Evolutionary conservation across 2,888 invertebrate genomes (phyloP).

Genomic region (Limnephilus rhombicus): DNA sequence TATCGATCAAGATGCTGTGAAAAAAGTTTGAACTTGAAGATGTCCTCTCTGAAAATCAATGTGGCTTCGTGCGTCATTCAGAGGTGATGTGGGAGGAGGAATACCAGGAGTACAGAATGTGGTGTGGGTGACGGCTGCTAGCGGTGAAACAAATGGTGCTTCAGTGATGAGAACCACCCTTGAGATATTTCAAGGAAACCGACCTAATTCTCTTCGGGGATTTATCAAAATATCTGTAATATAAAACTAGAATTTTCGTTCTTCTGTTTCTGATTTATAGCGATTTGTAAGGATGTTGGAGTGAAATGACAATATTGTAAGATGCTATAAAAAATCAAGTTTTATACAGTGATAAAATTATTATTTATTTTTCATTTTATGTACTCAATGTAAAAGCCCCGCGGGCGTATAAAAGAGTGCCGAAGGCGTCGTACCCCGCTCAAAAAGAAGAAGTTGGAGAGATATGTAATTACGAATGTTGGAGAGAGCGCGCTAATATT

Average conservation of each 20-base stretch:
- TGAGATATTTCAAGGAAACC: slow-evolving; percentile 36
- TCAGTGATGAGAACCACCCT: slow-evolving; percentile 37
- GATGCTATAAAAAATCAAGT: too few relatives aligned
- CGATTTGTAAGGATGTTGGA: background rate
- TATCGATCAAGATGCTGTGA: background rate
- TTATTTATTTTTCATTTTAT: too few relatives aligned
- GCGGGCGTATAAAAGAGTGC: too few relatives aligned
- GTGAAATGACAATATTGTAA: too few relatives aligned
- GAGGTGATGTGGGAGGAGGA: slow-evolving; percentile 30
- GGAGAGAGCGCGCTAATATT: too few relatives aligned
- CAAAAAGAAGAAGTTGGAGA: too few relatives aligned
- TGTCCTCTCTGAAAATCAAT: slow-evolving; percentile 47
- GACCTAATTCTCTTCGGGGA: background rate
- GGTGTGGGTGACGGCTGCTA: slow-evolving; percentile 20
- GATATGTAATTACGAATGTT: too few relatives aligned
- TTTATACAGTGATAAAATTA: too few relatives aligned
- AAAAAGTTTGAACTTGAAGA: slow-evolving; percentile 3
- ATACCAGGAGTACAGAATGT: slow-evolving; percentile 37
- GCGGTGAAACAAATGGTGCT: slow-evolving; percentile 52
- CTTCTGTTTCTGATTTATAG: background rate
- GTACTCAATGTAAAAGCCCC: too few relatives aligned
- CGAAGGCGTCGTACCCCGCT: too few relatives aligned
- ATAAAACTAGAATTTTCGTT: slow-evolving; percentile 31
- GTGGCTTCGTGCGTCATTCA: slow-evolving; percentile 46
- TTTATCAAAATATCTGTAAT: slow-evolving; percentile 49